Base-by-base conservation (phyloP, 2,888 invertebrate species). In the Smittia aterrima region DNA sequence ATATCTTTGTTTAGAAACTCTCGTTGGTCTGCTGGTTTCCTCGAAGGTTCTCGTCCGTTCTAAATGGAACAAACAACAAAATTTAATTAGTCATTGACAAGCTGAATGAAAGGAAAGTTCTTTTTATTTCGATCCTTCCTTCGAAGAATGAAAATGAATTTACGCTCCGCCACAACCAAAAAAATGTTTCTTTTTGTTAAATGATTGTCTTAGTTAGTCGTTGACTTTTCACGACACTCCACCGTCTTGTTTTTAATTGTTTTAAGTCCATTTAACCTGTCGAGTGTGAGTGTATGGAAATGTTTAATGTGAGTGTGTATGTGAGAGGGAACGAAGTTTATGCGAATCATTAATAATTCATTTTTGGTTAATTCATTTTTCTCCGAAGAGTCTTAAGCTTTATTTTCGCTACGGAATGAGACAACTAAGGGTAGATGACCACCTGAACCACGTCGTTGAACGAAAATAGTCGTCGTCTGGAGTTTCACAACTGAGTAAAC, bases 31-130 rank as follows among this genome's bases (percentile, higher is more conserved):
- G 70, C 13, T 22, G 58, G 22, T 18, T 58, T 58, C 18, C 22
- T 58, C 6, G 58, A 13, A 11, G 66, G 24, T 22, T 67, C 67
- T 24, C 41, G 70, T 4, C 54, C 70, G 11, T 70, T 70, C 70
- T 70, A 41, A 47, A 18, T 32, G 66, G n/a, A 18, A 66, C 1
- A 20, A 66, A 66, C 6, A 47, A 47, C 7, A 47, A 47, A 38
- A 38, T 38, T 38, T 38, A 11, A 11, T 38, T 38, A 38, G n/a
- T n/a, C n/a, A n/a, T n/a, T n/a, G n/a, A n/a, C n/a, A n/a, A n/a
- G n/a, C n/a, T n/a, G n/a, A n/a, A n/a, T n/a, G n/a, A n/a, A n/a
- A n/a, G n/a, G n/a, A n/a, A n/a, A n/a, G n/a, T n/a, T n/a, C n/a
- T n/a, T n/a, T n/a, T n/a, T n/a, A n/a, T n/a, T 38, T 38, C 38